Conservation (phyloP, 2,797 vertebrate genomes). For the Iguana delicatissima region DNA sequence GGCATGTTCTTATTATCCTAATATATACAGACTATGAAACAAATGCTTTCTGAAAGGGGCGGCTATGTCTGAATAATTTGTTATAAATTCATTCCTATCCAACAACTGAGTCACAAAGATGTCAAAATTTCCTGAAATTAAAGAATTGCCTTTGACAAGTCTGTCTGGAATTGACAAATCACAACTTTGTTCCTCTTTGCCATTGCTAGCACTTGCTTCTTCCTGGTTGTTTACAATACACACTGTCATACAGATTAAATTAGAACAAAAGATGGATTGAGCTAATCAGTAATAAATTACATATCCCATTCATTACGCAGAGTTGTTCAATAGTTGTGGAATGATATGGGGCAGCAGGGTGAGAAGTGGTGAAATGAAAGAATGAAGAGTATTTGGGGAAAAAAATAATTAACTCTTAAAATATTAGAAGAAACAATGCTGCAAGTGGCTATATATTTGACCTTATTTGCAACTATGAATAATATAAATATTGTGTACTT, state of each 20-base stretch:
- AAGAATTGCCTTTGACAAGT: neutral
- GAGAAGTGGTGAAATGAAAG: neutral
- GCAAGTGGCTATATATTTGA: constrained; percentile 9
- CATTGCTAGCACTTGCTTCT: neutral
- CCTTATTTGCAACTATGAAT: constrained; percentile 16
- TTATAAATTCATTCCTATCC: neutral
- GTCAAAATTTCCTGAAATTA: constrained; percentile 9
- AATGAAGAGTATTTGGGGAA: neutral
- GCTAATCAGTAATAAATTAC: neutral
- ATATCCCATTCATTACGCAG: neutral
- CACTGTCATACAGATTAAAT: neutral
- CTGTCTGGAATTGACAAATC: constrained; percentile 1
- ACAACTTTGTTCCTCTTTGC: neutral
- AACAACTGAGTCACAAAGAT: neutral
- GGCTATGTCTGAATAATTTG: neutral
- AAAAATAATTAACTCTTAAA: constrained; percentile 28
- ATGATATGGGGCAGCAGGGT: neutral
- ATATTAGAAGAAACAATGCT: neutral
- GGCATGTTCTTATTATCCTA: constrained; percentile 4
- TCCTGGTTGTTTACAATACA: neutral
- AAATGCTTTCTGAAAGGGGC: neutral
- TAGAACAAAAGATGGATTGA: neutral
- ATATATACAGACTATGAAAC: neutral
- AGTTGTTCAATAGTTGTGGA: neutral
- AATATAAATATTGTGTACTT: neutral